A percentile compares a stretch with the other conserved stretches of the same genome.
Evolutionary conservation across 2,113 vertebrate species (phyloP).

Genomic region (Xenopus borealis): DNA sequence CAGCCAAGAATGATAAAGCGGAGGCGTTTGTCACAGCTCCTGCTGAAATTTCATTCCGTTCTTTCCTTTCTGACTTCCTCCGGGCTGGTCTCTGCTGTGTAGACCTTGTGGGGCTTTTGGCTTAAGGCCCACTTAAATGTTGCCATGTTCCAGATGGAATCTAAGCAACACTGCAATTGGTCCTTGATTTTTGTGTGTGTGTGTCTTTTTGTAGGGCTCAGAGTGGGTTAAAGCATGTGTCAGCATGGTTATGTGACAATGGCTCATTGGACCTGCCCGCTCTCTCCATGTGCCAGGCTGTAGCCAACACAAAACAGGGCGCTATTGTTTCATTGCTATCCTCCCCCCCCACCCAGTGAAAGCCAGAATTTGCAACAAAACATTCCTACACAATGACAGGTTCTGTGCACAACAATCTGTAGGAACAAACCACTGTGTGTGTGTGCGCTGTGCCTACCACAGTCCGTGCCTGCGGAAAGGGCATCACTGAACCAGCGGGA

Average conservation of each 20-base stretch:
- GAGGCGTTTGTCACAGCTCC: no score
- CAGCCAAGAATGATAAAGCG: no score
- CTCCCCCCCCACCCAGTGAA: slow-evolving; percentile 2
- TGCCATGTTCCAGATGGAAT: no score
- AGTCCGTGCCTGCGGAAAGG: not conserved
- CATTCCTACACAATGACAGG: slow-evolving; percentile 32
- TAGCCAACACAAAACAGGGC: slow-evolving; percentile 26
- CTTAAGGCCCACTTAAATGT: no score
- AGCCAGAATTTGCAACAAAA: slow-evolving; percentile 20
- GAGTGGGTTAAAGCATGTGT: not conserved
- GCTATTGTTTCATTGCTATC: slow-evolving; percentile 17
- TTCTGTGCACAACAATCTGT: slow-evolving; percentile 11
- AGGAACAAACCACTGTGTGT: not conserved
- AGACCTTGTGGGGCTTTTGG: no score
- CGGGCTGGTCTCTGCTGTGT: no score
- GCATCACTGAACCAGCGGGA: no score
- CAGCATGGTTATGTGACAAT: not conserved
- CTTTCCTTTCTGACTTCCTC: no score
- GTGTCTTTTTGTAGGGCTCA: no score
- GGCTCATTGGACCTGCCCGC: slow-evolving; percentile 1
- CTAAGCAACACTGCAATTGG: no score
- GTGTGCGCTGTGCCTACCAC: slow-evolving; percentile 6
- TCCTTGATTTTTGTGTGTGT: no score
- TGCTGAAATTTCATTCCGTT: no score
- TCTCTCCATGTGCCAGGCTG: slow-evolving; percentile 23